These are phyloP conservation scores for Typhlomys cinereus DNA, from an alignment of 2,113 vertebrate genomes.

Conservation along the genomic window DNA sequence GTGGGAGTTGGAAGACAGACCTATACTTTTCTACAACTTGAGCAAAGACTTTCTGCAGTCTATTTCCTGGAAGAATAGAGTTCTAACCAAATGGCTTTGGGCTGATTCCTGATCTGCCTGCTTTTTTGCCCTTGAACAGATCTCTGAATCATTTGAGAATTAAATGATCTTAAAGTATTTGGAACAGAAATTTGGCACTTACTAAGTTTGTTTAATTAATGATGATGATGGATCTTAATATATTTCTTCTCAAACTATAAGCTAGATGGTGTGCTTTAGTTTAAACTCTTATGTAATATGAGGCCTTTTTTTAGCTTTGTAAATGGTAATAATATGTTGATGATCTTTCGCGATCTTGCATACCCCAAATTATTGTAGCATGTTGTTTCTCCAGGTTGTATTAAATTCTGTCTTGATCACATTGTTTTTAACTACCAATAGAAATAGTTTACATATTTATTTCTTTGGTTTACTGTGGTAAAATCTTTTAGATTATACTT, in stretches of 20 bases:
- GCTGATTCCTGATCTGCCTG: neutral
- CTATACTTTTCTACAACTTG: neutral
- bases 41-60: neutral
- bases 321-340: neutral
- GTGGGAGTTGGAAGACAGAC: neutral
- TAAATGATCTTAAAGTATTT: neutral
- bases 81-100: neutral
- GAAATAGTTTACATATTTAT: neutral
- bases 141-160: too few relatives aligned
- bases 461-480: neutral
- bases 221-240: neutral
- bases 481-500: neutral
- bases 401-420: too few relatives aligned
- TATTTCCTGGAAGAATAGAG: neutral
- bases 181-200: neutral
- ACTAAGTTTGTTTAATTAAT: neutral
- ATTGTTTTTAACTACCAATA: conserved; percentile 33
- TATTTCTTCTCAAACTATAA: neutral
- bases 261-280: neutral
- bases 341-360: neutral
- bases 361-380: neutral
- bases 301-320: neutral
- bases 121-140: too few relatives aligned
- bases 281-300: neutral
- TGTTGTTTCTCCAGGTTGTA: neutral